A percentile compares a stretch with the other conserved stretches of the same genome.
phyloP scores from a whole-genome alignment of 2,797 vertebrate species.

The Ptychobarbus kaznakovi region DNA sequence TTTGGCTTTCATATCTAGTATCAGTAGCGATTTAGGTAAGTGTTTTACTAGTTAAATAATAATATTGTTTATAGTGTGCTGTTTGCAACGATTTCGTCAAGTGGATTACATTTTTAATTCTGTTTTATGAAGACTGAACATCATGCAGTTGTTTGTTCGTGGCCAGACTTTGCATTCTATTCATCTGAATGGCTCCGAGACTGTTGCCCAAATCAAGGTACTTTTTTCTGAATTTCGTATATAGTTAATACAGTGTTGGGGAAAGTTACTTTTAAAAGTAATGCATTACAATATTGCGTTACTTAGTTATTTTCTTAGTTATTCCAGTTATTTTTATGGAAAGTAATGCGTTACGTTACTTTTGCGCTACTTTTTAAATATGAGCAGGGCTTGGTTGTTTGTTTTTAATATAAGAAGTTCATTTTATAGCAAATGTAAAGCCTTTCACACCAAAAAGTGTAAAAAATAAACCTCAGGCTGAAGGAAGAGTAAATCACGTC shows the following conservation, averaged over 20 bases:
- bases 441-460: too few species aligned
- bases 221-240: neutral
- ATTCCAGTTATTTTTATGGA: too few species aligned
- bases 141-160: constrained; percentile 79
- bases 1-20: neutral
- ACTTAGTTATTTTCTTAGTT: too few species aligned
- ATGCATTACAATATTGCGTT: too few species aligned
- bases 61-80: neutral
- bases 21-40: neutral
- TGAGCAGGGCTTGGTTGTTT: too few species aligned
- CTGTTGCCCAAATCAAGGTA: constrained; percentile 43
- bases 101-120: neutral
- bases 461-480: too few species aligned
- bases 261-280: too few species aligned
- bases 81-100: neutral
- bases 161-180: constrained; percentile 74
- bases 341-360: too few species aligned
- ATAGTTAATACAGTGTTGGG: neutral
- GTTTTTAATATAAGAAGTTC: too few species aligned
- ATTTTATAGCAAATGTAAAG: too few species aligned
- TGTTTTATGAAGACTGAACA: constrained; percentile 26
- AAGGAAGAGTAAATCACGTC: too few species aligned
- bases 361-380: too few species aligned
- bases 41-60: neutral
- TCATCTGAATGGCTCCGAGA: constrained; percentile 69